These are phyloP conservation scores for Anticlea derivata DNA, from an alignment of 2,888 invertebrate species.

Conservation along the genomic window DNA sequence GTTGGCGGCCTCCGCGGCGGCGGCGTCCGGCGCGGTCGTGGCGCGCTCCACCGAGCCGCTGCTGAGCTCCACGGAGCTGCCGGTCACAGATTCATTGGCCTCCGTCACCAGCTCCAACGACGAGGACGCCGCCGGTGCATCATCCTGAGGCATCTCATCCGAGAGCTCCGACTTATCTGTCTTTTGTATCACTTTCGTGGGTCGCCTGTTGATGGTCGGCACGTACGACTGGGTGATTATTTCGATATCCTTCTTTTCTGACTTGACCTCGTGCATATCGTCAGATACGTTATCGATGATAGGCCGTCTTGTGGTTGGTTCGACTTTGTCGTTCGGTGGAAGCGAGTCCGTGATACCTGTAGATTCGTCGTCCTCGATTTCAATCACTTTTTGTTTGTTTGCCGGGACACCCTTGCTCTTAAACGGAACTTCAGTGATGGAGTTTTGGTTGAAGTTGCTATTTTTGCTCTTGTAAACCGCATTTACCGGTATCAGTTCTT, in stretches of 20 bases:
- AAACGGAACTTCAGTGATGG: conserved; percentile 69
- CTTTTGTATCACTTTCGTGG: conserved; percentile 70
- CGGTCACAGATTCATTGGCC: conserved; percentile 26
- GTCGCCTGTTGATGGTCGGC: conserved; percentile 65
- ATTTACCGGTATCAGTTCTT: conserved; percentile 74
- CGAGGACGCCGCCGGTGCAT: conserved; percentile 29
- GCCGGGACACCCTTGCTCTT: conserved; percentile 58
- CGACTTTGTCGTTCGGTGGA: conserved; percentile 67
- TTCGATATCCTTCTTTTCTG: conserved; percentile 68
- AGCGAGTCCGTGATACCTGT: conserved; percentile 67
- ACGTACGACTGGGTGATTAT: conserved; percentile 73
- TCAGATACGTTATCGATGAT: conserved; percentile 76
- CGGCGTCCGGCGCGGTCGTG: not conserved
- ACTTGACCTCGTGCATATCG: conserved; percentile 50
- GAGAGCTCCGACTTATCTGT: conserved; percentile 43
- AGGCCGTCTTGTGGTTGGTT: conserved; percentile 70
- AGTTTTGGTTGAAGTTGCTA: conserved; percentile 71
- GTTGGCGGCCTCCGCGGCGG: conserved; percentile 1
- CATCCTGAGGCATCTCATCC: conserved; percentile 29
- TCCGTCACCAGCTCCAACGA: conserved; percentile 46
- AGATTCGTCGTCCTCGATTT: conserved; percentile 69
- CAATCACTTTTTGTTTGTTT: conserved; percentile 62
- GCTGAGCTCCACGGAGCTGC: conserved; percentile 7
- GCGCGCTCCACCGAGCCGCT: conserved; percentile 6
- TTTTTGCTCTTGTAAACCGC: conserved; percentile 77